Evolutionary conservation across 1,140 invertebrate genomes (phyloP).

Genomic region (Habropoda laboriosa): DNA sequence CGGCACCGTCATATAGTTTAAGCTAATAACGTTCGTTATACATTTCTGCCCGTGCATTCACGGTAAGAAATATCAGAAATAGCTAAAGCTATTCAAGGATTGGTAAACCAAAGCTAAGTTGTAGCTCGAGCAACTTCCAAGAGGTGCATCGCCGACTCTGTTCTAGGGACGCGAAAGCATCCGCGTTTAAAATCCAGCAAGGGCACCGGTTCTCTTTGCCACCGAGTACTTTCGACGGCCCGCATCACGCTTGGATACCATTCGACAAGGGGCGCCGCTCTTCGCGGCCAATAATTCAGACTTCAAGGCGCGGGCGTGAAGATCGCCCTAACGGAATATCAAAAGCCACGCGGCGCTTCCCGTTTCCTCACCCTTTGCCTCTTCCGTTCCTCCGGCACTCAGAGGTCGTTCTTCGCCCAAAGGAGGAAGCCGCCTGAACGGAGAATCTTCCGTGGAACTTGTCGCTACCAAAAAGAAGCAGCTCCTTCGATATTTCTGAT

Average conservation of each 20-base stretch:
- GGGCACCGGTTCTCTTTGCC: conserved; percentile 59
- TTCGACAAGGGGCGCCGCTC: conserved; percentile 70
- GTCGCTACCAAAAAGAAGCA: neutral
- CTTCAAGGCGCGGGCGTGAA: conserved; percentile 70
- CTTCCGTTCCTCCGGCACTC: neutral
- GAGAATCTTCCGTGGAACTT: neutral
- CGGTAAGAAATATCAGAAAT: neutral
- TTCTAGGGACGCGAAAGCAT: conserved; percentile 18
- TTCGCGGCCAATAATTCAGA: conserved; percentile 70
- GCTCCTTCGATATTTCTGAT: accelerated
- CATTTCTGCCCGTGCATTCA: neutral
- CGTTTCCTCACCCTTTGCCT: conserved; percentile 20
- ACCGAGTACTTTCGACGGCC: conserved; percentile 58
- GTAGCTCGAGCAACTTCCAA: conserved; percentile 16
- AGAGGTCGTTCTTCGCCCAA: conserved; percentile 41
- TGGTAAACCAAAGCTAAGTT: neutral
- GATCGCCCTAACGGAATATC: conserved; percentile 68
- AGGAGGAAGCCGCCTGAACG: conserved; percentile 6
- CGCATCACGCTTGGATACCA: conserved; percentile 68
- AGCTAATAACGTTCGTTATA: too few relatives aligned
- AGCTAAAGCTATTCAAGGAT: neutral
- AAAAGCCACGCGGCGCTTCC: conserved; percentile 53
- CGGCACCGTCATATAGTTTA: too few relatives aligned
- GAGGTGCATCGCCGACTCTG: neutral
- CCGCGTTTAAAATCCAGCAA: conserved; percentile 15